Percentiles rank a stretch among this genome's conserved stretches.
phyloP scores from a whole-genome alignment of 2,888 invertebrate species.

The Portevinia maculata region DNA sequence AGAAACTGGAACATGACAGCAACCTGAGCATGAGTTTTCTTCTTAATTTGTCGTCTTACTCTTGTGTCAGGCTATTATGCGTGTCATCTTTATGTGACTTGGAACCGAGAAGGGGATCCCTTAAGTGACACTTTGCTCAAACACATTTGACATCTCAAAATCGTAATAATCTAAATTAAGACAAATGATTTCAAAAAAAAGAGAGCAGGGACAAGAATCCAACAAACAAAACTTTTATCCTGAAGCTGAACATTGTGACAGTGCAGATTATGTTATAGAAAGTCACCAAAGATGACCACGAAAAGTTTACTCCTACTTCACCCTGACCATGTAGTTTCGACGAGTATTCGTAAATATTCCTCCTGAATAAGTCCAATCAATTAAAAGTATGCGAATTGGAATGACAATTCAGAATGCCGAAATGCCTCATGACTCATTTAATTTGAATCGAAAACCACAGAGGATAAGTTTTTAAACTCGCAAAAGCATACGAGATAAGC shows the following conservation, averaged over 20 bases:
- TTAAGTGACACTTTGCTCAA: conserved; percentile 59
- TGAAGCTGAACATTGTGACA: conserved; percentile 18
- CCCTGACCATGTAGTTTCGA: too few relatives aligned
- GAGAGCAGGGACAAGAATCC: neutral
- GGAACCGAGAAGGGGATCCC: neutral
- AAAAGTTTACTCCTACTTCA: conserved; percentile 49
- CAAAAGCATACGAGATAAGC: neutral
- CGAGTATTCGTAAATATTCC: too few relatives aligned
- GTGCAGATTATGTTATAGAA: neutral
- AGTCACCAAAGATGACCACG: conserved; percentile 6
- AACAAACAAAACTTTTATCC: conserved; percentile 28
- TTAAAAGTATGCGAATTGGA: conserved; percentile 12
- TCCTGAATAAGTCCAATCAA: conserved; percentile 8
- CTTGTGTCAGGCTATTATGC: conserved; percentile 32
- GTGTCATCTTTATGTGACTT: conserved; percentile 32
- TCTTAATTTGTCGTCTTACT: conserved; percentile 36
- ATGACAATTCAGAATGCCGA: conserved; percentile 11
- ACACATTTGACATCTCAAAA: conserved; percentile 59
- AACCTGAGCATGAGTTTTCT: conserved; percentile 58
- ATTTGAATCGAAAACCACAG: neutral
- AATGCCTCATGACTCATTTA: too few relatives aligned
- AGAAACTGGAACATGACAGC: conserved; percentile 55
- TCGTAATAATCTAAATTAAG: conserved; percentile 60
- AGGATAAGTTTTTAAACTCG: neutral
- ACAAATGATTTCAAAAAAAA: conserved; percentile 40